Conservation (phyloP, 2,113 vertebrate genomes). For the Cinclus mexicanus region DNA sequence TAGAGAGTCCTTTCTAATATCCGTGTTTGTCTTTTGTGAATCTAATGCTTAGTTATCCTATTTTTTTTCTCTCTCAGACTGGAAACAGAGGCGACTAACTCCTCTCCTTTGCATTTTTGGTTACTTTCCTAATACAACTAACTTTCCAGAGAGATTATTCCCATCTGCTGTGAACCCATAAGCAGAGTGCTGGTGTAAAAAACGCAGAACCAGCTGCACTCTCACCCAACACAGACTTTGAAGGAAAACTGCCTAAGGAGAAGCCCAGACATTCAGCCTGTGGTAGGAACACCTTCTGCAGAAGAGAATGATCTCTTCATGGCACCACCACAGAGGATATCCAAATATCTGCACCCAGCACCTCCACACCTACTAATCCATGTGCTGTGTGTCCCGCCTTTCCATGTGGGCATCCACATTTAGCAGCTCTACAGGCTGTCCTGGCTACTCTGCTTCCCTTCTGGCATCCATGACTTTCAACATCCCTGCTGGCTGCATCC, state of each 20-base stretch:
- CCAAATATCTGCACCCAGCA: neutral
- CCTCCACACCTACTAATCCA: neutral
- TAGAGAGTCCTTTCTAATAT: neutral
- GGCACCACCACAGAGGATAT: neutral
- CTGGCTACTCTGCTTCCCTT: neutral
- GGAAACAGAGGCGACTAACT: neutral
- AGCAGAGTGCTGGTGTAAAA: neutral
- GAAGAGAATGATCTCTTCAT: neutral
- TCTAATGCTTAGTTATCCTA: neutral
- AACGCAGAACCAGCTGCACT: neutral
- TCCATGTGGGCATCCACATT: neutral
- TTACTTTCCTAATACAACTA: conserved; percentile 3
- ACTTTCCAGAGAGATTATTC: conserved; percentile 25
- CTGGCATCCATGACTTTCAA: neutral
- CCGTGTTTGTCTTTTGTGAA: neutral
- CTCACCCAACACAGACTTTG: neutral
- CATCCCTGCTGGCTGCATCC: neutral
- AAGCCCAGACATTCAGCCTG: neutral
- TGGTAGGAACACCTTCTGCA: neutral
- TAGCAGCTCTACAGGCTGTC: neutral
- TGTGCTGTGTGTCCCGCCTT: neutral
- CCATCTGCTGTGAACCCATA: neutral
- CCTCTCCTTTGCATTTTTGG: neutral
- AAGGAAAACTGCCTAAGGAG: neutral
- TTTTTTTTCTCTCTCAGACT: neutral